phyloP scores from a whole-genome alignment of 2,888 invertebrate species.

The Mythimna albipuncta region DNA sequence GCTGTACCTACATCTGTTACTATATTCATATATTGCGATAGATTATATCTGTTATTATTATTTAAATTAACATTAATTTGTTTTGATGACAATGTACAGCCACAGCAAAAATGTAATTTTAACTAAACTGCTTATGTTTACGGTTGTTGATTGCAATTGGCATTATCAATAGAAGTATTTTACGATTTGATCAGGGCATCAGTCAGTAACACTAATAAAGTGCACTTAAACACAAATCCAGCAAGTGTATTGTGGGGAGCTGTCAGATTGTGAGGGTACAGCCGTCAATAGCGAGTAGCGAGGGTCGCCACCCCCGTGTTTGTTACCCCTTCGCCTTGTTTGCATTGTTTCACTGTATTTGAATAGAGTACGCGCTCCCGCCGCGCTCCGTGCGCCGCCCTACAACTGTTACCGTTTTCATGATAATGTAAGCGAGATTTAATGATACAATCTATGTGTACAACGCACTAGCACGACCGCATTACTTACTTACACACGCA shows the following conservation, averaged over 20 bases:
- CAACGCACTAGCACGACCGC: slow-evolving; percentile 57
- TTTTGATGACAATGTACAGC: slow-evolving; percentile 10
- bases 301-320: slow-evolving; percentile 84
- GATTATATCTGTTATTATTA: no score
- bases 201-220: slow-evolving; percentile 73
- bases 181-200: slow-evolving; percentile 49
- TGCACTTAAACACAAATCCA: slow-evolving; percentile 77
- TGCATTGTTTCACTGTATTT: slow-evolving; percentile 88
- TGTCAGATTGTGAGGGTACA: slow-evolving; percentile 79
- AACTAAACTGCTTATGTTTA: slow-evolving; percentile 8
- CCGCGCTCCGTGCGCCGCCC: slow-evolving; percentile 72
- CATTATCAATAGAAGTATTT: slow-evolving; percentile 35
- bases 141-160: slow-evolving; percentile 7
- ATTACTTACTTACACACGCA: slow-evolving; percentile 60
- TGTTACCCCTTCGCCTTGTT: slow-evolving; percentile 85
- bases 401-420: slow-evolving; percentile 88
- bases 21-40: no score
- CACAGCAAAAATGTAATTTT: slow-evolving; percentile 9
- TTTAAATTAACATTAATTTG: slow-evolving; percentile 26
- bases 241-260: slow-evolving; percentile 79
- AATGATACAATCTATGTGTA: slow-evolving; percentile 81
- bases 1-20: no score
- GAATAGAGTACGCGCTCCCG: slow-evolving; percentile 80
- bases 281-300: slow-evolving; percentile 75
- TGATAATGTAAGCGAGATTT: slow-evolving; percentile 86